A percentile compares a stretch with the other conserved stretches of the same genome.
phyloP scores from a whole-genome alignment of 1,140 invertebrate species.

The Plodia interpunctella region DNA sequence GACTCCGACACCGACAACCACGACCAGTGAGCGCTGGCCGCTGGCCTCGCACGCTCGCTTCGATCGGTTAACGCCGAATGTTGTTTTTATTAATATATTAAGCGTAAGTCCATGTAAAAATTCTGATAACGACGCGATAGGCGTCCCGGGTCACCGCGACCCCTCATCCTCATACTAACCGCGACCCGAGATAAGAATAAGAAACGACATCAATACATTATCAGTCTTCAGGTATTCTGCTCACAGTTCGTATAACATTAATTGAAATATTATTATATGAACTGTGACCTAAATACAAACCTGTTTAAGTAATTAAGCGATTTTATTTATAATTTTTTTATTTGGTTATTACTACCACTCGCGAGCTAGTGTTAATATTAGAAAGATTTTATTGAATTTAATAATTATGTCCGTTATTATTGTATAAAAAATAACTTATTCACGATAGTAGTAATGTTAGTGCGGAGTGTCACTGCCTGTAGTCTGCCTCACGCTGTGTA shows the following conservation, averaged over 20 bases:
- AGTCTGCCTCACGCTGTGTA: neutral
- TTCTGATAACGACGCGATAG: neutral
- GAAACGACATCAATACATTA: neutral
- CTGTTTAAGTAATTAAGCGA: neutral
- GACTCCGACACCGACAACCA: conserved; percentile 95
- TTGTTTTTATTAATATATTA: neutral
- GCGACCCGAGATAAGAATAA: neutral
- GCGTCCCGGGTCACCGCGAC: neutral
- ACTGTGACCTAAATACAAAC: neutral
- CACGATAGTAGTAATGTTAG: neutral
- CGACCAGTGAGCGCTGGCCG: conserved; percentile 77
- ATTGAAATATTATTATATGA: neutral
- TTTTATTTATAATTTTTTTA: neutral
- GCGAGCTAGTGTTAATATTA: neutral
- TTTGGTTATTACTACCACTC: neutral
- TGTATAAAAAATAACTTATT: neutral
- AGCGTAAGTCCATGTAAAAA: neutral
- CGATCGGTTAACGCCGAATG: neutral
- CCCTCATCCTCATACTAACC: neutral
- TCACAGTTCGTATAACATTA: neutral
- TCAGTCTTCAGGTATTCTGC: neutral
- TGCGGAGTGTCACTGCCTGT: neutral
- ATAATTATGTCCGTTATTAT: neutral
- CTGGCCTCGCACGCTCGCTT: neutral
- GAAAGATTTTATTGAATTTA: neutral